Base-by-base conservation (phyloP, 2,888 invertebrate genomes). In the Sinelater perroti region DNA sequence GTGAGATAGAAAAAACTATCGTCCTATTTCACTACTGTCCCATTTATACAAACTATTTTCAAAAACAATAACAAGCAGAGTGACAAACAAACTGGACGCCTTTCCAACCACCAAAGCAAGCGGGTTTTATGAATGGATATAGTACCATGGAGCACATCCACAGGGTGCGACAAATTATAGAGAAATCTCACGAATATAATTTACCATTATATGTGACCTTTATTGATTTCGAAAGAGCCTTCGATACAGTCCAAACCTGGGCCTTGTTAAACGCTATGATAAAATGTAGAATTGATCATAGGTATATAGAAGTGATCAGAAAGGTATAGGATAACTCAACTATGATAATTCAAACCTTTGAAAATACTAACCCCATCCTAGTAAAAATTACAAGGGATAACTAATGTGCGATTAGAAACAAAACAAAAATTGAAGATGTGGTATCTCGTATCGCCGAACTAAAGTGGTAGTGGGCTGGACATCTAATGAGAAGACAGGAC, bases 11-110 rank as follows among this genome's bases (percentile, higher is more conserved):
- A n/a, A 24, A 28, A 44, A 44, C n/a, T 44, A 24, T 17, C 24
- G 44, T n/a, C 26, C 44, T 26, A 44, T 44, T 3, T 26, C 4
- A 6, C 18, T 44, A 3, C 26, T 44, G 2, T 44, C 44, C 3
- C 44, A 44, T 8, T 4, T 44, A 3, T 44, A 44, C 16, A 44
- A 21, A 26, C 28, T 44, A 7, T 13, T 44, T n/a, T 26, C 24
- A 24, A 24, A 4, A 10, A 44, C 11, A 2, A 24, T 44, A 44
- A 44, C 24, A 6, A 44, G n/a, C n/a, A 24, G 44, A 13, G 5
- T 44, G 13, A 13, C n/a, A 6, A 6, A 14, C 14, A 44, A 21
- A 26, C 16, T 44, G 10, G 44, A 44, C 26, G 3, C 13, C n/a
- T n/a, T n/a, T n/a, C n/a, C n/a, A n/a, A n/a, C n/a, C n/a, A n/a